Percentiles rank a stretch among this genome's conserved stretches.
phyloP scores from a whole-genome alignment of 35 echinoderm and acorn worm species.

The Hemicentrotus pulcherrimus region DNA sequence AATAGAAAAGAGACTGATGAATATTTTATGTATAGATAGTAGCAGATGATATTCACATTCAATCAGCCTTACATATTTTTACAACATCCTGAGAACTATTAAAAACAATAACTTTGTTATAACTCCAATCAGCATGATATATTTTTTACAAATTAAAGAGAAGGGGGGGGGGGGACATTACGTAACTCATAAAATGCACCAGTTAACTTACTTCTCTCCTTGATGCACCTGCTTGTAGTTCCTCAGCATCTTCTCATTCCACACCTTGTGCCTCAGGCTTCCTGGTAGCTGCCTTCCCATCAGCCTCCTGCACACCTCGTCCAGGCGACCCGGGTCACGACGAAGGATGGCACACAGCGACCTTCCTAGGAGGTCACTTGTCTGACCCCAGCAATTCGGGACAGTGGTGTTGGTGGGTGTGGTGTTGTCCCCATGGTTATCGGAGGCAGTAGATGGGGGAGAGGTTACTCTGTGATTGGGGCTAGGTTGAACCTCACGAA shows the following conservation, averaged over 20 bases:
- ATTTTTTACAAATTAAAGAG: too few species aligned
- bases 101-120: too few species aligned
- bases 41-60: too few species aligned
- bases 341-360: constrained; percentile 65
- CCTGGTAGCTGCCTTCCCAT: constrained; percentile 66
- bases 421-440: not conserved
- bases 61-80: too few species aligned
- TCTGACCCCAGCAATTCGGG: constrained; percentile 58
- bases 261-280: constrained; percentile 61
- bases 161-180: too few species aligned
- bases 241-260: constrained; percentile 65
- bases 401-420: not conserved
- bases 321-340: constrained; percentile 58
- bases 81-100: too few species aligned
- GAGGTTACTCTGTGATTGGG: not conserved
- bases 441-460: not conserved
- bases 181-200: too few species aligned
- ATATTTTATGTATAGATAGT: too few species aligned
- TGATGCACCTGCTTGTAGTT: not conserved
- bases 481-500: not conserved
- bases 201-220: constrained; percentile 22
- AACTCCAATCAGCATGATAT: too few species aligned
- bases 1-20: too few species aligned
- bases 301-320: constrained; percentile 56
- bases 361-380: constrained; percentile 68